Conservation (phyloP, 2,797 vertebrate species). For the Megalops cyprinoides region DNA sequence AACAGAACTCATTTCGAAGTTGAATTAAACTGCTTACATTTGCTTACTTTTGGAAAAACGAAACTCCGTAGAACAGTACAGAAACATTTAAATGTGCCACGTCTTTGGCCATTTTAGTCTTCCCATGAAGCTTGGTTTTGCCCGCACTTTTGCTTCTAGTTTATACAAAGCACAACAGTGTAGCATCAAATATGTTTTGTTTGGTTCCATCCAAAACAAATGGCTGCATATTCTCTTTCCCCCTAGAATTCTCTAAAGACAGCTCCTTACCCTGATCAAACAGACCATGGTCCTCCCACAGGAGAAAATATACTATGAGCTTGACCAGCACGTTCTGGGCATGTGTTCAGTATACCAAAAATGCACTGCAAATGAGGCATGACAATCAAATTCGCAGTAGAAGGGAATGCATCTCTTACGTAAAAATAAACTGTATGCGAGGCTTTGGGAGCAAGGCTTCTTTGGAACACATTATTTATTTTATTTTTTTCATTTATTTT, state of each 20-base stretch:
- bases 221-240: background rate
- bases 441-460: constrained; percentile 50
- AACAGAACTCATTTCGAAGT: too few species aligned
- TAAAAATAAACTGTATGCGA: constrained; percentile 39
- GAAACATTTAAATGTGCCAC: too few species aligned
- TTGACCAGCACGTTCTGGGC: constrained; percentile 37
- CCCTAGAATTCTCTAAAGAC: background rate
- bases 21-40: too few species aligned
- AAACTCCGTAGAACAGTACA: too few species aligned
- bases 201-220: background rate
- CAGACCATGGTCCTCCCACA: constrained; percentile 39
- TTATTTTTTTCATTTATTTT: constrained; percentile 7
- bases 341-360: constrained; percentile 47
- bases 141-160: too few species aligned
- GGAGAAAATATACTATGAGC: constrained; percentile 48
- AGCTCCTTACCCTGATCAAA: background rate
- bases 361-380: constrained; percentile 63
- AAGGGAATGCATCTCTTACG: constrained; percentile 43
- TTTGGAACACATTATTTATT: constrained; percentile 32
- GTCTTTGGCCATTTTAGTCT: too few species aligned
- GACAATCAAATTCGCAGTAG: constrained; percentile 66
- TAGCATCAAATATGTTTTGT: background rate
- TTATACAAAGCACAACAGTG: too few species aligned
- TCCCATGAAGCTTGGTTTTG: too few species aligned
- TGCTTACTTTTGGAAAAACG: too few species aligned